These are phyloP conservation scores for Sisyra terminalis DNA, from an alignment of 2,888 invertebrate species.

Conservation along the genomic window DNA sequence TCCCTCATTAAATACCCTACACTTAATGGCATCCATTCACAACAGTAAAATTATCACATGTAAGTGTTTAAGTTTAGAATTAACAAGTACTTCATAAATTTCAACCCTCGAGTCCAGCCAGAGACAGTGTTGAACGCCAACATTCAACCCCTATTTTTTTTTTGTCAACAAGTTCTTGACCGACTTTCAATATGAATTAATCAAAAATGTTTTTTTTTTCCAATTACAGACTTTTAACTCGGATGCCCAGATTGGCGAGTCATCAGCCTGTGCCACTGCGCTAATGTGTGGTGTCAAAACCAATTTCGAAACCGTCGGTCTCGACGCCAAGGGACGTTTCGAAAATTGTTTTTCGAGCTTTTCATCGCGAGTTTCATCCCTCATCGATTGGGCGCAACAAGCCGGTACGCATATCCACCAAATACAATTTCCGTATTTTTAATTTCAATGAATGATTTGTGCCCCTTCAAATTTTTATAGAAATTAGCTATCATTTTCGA, in stretches of 20 bases:
- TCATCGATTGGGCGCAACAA: constrained; percentile 42
- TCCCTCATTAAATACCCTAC: no score
- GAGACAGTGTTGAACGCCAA: no score
- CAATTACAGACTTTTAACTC: constrained; percentile 44
- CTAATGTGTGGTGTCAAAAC: constrained; percentile 49
- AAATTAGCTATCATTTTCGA: no score
- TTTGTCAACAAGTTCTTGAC: background rate
- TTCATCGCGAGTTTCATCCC: constrained; percentile 34
- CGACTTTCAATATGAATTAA: background rate
- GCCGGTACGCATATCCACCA: constrained; percentile 27
- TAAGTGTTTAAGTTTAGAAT: no score
- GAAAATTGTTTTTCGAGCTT: constrained; percentile 39
- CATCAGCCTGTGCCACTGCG: constrained; percentile 50
- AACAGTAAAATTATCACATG: no score
- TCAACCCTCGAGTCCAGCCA: no score
- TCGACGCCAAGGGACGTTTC: constrained; percentile 37
- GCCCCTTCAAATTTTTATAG: no score
- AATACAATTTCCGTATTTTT: no score
- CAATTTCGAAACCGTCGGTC: constrained; percentile 42
- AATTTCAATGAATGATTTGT: no score
- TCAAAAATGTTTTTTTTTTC: constrained; percentile 11
- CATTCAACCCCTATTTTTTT: background rate
- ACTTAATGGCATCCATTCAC: no score
- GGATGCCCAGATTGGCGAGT: constrained; percentile 49
- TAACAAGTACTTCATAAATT: no score